Conservation (phyloP, 37 sponge, comb jelly and placozoan genomes). For the Agelas oroides region DNA sequence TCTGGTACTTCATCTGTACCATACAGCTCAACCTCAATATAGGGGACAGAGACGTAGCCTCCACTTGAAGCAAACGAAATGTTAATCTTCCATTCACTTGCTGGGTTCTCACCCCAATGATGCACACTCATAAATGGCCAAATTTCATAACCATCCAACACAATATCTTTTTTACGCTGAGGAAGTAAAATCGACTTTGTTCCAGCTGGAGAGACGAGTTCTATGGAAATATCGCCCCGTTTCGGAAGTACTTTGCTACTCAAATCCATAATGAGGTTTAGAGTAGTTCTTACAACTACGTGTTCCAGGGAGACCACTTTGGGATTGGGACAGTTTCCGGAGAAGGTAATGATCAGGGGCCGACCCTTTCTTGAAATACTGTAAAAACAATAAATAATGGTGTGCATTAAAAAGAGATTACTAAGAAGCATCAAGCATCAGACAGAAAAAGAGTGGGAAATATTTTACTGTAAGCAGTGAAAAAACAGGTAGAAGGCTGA, state of each 20-base stretch:
- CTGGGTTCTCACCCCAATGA: conserved; percentile 85
- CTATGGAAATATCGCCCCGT: conserved; percentile 75
- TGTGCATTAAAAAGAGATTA: no score
- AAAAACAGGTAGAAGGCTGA: no score
- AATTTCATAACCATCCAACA: conserved; percentile 55
- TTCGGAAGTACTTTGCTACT: no score
- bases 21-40: conserved; percentile 38
- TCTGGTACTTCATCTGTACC: conserved; percentile 53
- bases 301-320: conserved; percentile 67
- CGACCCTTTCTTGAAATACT: conserved; percentile 6
- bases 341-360: conserved; percentile 18
- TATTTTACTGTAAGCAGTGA: no score
- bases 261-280: conserved; percentile 9
- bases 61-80: conserved; percentile 41
- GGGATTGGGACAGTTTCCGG: conserved; percentile 11
- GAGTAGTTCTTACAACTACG: conserved; percentile 45
- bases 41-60: conserved; percentile 18
- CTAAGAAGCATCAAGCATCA: no score
- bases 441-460: no score
- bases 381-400: neutral
- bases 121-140: conserved; percentile 94
- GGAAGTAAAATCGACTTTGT: conserved; percentile 73
- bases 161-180: conserved; percentile 65
- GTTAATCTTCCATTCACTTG: conserved; percentile 69
- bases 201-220: conserved; percentile 81